Evolutionary conservation across 2,113 vertebrate species (phyloP), one percentile per base, ranked within the genome.

Genomic region (Patagioenas fasciata): DNA sequence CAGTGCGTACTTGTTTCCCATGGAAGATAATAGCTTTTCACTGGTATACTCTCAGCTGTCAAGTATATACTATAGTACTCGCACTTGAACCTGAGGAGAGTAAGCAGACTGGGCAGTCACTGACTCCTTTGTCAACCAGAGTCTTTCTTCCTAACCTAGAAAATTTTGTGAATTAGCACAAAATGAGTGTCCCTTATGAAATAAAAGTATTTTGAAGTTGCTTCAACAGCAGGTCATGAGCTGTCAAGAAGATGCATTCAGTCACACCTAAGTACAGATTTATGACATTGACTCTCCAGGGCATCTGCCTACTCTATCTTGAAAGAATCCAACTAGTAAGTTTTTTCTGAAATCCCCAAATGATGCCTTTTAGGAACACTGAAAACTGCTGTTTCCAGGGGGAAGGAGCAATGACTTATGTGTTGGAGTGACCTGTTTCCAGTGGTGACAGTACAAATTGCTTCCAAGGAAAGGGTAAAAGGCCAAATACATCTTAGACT

Each of bases 181-280:
- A 94, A 72, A 34, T 58, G 58, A 82, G 58, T 60, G 17, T 80
- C 75, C 80, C 51, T 53, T 86, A 88, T 73, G 88, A 95, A 91
- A 86, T 64, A 50, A 75, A 75, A 96, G 70, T 70, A 70, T 89
- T 94, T 69, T 81, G 74, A 97, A 93, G 66, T 51, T 93, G 32
- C 64, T 91, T 89, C 31, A 80, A 40, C 75, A 74, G 89, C 67
- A 82, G 69, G 75, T 91, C 24, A 29, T 1, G 7, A 80, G 77
- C 87, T 94, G 83, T 84, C 75, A 90, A 75, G 71, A 80, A 72
- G 74, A 72, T 87, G 44, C 80, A 62, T 80, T 95, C 81, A 83
- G 80, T 87, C 88, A 94, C 86, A 87, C 47, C 48, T 84, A 80
- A 85, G 81, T 80, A 71, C 71, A 74, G 87, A 75, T 93, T 87